Base-by-base conservation (phyloP, 35 echinoderm and acorn worm species). In the Apostichopus japonicus region DNA sequence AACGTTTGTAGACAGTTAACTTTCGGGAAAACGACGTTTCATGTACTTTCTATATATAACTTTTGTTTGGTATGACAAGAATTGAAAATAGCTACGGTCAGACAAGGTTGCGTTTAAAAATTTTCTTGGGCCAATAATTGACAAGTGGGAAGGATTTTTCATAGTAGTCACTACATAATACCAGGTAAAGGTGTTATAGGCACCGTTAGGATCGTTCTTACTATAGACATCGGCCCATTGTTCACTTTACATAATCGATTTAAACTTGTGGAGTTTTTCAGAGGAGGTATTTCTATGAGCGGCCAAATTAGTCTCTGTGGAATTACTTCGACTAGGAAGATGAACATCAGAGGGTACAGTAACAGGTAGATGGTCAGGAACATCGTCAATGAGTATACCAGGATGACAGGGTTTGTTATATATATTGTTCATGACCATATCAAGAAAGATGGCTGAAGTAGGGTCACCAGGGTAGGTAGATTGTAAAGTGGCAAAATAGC, bases 361-460 rank as follows among this genome's bases (percentile, higher is more conserved):
- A 79, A 79, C 77, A 63, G 77, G 77, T 6, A 79, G 4, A 24
- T 79, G 77, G 33, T 27, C 77, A 5, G 77, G 1, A 79, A 24
- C 77, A 79, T 79, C 77, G 24, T 79, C 77, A 27, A 24, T 79
- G 77, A 79, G 77, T 27, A 79, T 79, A 79, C 77, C 77, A 27
- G 77, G 24, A 79, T 1, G 77, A 24, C 44, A 27, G 14, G 59
- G 59, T 63, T 63, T 79, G 77, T 79, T 79, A 10, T 4, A 79
- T 24, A 79, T 4, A 79, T 79, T 79, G 10, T 10, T 79, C 10
- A 79, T 9, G 19, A 77, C 19, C 75, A 77, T 77, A 9, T 77
- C 75, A n/a, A 77, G 75, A 77, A 77, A 19, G 10, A 10, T 25
- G 2, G 77, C 8, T 27, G 77, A 24, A 79, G 6, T 63, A 14